These are phyloP conservation scores for Perca schrenkii DNA, from an alignment of 2,113 vertebrate species.

Conservation along the genomic window DNA sequence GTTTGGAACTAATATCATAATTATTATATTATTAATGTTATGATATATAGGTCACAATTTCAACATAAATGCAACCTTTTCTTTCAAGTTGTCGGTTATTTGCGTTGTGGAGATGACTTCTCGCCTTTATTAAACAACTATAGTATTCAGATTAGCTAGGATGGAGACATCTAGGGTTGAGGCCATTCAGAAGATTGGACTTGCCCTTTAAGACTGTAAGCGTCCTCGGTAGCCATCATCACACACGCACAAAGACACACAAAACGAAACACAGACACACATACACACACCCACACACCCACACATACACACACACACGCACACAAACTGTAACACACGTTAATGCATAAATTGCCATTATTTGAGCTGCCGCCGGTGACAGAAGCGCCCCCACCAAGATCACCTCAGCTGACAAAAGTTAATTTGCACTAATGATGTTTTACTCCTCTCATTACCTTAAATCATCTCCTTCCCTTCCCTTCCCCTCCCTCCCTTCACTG, in stretches of 20 bases:
- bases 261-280: slow-evolving; percentile 31
- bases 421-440: slow-evolving; percentile 89
- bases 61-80: background rate
- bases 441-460: slow-evolving; percentile 89
- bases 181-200: slow-evolving; percentile 55
- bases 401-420: slow-evolving; percentile 88
- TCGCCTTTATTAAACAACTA: slow-evolving; percentile 8
- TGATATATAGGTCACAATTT: background rate
- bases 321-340: slow-evolving; percentile 57
- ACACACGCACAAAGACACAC: slow-evolving; percentile 29
- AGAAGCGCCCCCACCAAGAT: slow-evolving; percentile 83
- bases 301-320: slow-evolving; percentile 41
- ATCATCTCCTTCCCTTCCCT: slow-evolving; percentile 77
- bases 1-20: background rate
- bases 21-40: no score
- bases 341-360: slow-evolving; percentile 85
- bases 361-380: slow-evolving; percentile 81
- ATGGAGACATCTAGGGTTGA: slow-evolving; percentile 41
- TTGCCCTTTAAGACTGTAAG: slow-evolving; percentile 78
- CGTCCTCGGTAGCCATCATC: slow-evolving; percentile 76
- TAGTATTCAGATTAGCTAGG: slow-evolving; percentile 6
- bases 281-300: slow-evolving; percentile 24
- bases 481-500: slow-evolving; percentile 41
- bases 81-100: background rate
- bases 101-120: background rate